Conservation (phyloP, 1,140 invertebrate species). For the Penaeus japonicus region DNA sequence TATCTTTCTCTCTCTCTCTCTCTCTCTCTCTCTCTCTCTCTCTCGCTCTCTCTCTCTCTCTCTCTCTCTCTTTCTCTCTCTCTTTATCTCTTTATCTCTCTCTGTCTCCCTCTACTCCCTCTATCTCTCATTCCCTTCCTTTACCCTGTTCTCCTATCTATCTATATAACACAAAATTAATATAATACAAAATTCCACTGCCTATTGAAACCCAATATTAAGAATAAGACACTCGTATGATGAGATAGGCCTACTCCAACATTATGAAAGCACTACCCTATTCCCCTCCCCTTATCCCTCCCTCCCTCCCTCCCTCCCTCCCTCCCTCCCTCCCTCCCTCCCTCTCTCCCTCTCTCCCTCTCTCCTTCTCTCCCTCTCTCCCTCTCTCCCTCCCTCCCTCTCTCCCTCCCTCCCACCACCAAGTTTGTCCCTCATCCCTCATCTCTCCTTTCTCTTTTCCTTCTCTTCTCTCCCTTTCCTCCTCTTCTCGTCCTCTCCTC, state of each 20-base stretch:
- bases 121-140: not conserved
- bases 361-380: not conserved
- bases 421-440: no score
- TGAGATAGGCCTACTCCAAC: not conserved
- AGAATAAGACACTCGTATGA: no score
- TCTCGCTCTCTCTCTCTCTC: not conserved
- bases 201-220: no score
- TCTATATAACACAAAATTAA: no score
- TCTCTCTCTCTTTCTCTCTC: not conserved
- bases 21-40: not conserved
- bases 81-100: not conserved
- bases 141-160: no score
- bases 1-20: not conserved
- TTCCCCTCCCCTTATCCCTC: not conserved
- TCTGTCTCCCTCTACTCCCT: not conserved
- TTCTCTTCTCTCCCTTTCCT: not conserved
- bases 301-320: not conserved
- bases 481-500: not conserved
- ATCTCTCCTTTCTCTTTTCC: not conserved
- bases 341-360: not conserved
- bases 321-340: not conserved
- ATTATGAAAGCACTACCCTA: not conserved
- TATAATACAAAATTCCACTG: no score
- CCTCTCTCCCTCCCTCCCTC: not conserved
- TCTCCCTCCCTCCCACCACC: no score